phyloP scores from a whole-genome alignment of 2,113 vertebrate species.

The Oostethus manadensis region DNA sequence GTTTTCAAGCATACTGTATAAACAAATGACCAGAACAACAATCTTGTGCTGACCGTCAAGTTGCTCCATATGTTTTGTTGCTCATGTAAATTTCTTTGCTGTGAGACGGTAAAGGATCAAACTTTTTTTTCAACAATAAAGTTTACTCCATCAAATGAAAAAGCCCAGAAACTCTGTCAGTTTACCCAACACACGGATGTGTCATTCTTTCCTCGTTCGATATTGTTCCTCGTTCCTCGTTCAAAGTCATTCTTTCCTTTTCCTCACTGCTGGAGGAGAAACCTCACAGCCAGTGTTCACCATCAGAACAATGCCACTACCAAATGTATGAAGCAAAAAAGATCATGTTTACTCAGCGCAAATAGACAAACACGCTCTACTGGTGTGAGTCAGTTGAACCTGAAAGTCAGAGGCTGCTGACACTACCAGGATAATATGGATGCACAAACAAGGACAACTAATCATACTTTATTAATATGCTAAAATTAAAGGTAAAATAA shows the following conservation, averaged over 20 bases:
- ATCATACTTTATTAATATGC: background rate
- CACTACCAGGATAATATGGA: background rate
- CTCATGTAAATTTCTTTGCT: background rate
- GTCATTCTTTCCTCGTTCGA: constrained; percentile 17
- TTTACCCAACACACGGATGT: background rate
- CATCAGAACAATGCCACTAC: constrained; percentile 1
- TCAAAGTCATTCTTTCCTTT: constrained; percentile 19
- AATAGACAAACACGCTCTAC: constrained; percentile 1
- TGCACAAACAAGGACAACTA: background rate
- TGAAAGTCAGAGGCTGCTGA: background rate
- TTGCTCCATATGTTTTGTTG: background rate
- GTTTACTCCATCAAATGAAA: background rate
- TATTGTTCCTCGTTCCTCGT: too few relatives aligned
- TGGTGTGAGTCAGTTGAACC: background rate
- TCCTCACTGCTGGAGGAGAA: constrained; percentile 7
- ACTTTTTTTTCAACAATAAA: background rate
- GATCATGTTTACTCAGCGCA: background rate
- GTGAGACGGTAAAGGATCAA: background rate
- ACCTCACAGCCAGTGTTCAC: constrained; percentile 27
- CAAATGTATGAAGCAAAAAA: constrained; percentile 2
- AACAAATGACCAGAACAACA: too few relatives aligned
- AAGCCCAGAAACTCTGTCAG: constrained; percentile 7
- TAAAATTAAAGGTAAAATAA: background rate
- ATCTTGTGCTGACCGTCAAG: background rate
- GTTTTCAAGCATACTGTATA: too few relatives aligned